A percentile compares a stretch with the other conserved stretches of the same genome.
Evolutionary conservation across 2,888 invertebrate species (phyloP).

Genomic region (Bellardia pandia): DNA sequence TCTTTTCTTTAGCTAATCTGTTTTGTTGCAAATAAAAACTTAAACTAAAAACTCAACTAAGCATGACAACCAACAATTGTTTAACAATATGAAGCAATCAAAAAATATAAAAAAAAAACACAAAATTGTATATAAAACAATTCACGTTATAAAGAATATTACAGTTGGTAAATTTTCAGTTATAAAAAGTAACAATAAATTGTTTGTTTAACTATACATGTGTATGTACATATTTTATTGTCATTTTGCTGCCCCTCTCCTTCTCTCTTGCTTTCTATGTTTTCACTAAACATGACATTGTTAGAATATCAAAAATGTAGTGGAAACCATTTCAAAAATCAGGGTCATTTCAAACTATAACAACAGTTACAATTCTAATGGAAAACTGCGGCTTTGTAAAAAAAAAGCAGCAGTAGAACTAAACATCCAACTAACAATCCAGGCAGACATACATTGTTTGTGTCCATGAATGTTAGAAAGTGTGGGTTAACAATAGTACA

Average conservation of each 20-base stretch:
- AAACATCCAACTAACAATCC: constrained; percentile 22
- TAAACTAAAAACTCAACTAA: constrained; percentile 37
- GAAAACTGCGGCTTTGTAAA: constrained; percentile 25
- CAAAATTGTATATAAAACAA: constrained; percentile 14
- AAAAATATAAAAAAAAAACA: constrained; percentile 18
- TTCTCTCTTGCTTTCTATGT: neutral
- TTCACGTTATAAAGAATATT: constrained; percentile 35
- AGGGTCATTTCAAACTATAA: constrained; percentile 54
- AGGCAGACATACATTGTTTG: constrained; percentile 10
- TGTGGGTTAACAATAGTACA: constrained; percentile 14
- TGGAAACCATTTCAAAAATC: constrained; percentile 24
- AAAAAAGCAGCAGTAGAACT: neutral
- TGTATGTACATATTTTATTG: neutral
- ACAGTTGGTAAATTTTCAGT: constrained; percentile 22
- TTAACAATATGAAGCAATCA: constrained; percentile 46
- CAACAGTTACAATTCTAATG: constrained; percentile 30
- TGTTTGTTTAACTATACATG: constrained; percentile 19
- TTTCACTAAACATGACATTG: constrained; percentile 36
- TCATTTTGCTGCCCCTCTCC: neutral
- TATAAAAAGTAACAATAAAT: constrained; percentile 51
- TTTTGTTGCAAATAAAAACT: neutral
- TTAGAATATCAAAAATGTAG: constrained; percentile 41
- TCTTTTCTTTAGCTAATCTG: constrained; percentile 23
- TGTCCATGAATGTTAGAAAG: constrained; percentile 2
- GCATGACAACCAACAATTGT: constrained; percentile 56